Base-by-base conservation (phyloP, 2,113 vertebrate species). In the Sinocyclocheilus rhinocerous region DNA sequence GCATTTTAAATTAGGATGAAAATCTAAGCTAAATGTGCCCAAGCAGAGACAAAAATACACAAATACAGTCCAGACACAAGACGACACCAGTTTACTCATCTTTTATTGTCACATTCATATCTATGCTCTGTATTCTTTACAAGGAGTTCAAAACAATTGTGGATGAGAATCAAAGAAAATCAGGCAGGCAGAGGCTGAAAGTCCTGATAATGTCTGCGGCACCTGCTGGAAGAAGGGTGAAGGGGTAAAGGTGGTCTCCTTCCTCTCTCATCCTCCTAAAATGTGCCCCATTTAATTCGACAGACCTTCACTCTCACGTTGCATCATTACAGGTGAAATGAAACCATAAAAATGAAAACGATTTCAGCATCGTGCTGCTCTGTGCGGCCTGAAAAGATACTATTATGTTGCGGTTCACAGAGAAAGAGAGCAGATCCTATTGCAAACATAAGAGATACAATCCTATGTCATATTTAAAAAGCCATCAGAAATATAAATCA, bases 81-180 rank as follows among this genome's bases (percentile, higher is more conserved):
- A 45, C 8, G 10, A 22, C 22, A 33, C 93, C 90, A 15, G 36
- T 94, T 94, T 94, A 95, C 91, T 94, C 92, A 88, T 94, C 92
- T 94, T 95, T 95, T 95, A 95, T 94, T 95, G 94, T 94, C 94
- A 95, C 95, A 95, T 95, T 95, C 94, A 94, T 95, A 94, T 94
- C 94, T 95, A 95, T 95, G 93, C 92, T 95, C 94, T 94, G 94
- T 94, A 95, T 94, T 93, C 93, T 95, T 95, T 95, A 95, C 95
- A 95, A 93, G 93, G 92, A 95, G 92, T 95, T 95, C 80, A 94
- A 95, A 95, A 94, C 91, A 94, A 94, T 92, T 94, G 92, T 94
- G 93, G 92, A 94, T 94, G 93, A 93, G 89, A 93, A 95, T 92
- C 92, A 94, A 94, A 94, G 90, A 92, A 94, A 89, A 88, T 92